Conservation (phyloP, 1,140 invertebrate genomes). For the Eupristina koningsbergeri region DNA sequence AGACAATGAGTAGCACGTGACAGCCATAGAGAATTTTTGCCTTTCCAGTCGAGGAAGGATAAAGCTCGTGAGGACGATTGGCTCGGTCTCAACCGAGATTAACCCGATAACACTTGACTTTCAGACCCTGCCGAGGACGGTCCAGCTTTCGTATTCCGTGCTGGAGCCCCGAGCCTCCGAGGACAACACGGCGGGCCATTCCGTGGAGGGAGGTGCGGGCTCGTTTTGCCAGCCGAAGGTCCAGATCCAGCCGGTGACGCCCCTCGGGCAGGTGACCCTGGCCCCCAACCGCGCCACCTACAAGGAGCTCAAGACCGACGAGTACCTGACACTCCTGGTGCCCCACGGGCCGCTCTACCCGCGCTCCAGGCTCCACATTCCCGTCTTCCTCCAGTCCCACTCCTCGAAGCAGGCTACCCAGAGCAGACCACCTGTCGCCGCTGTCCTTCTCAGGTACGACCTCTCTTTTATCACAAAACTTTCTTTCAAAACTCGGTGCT, state of each 20-base stretch:
- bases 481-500: too few species aligned
- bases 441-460: conserved; percentile 85
- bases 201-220: conserved; percentile 56
- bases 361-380: conserved; percentile 88
- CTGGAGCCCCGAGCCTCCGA: conserved; percentile 80
- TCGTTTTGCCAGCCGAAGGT: conserved; percentile 81
- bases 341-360: conserved; percentile 90
- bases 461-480: too few species aligned
- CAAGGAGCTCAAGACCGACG: conserved; percentile 85
- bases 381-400: conserved; percentile 84
- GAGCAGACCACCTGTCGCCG: conserved; percentile 76
- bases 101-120: not conserved
- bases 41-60: too few species aligned
- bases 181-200: conserved; percentile 45
- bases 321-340: conserved; percentile 86
- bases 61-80: too few species aligned
- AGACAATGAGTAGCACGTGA: too few species aligned
- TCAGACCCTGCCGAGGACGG: conserved; percentile 76
- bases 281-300: conserved; percentile 85
- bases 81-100: too few species aligned
- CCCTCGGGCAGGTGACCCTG: conserved; percentile 81
- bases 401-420: conserved; percentile 73
- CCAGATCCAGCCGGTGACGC: conserved; percentile 84
- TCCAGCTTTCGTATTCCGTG: conserved; percentile 87
- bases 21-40: too few species aligned